A percentile compares a stretch with the other conserved stretches of the same genome.
Evolutionary conservation across 1,140 invertebrate species (phyloP).

Genomic region (Drosophila bocki): DNA sequence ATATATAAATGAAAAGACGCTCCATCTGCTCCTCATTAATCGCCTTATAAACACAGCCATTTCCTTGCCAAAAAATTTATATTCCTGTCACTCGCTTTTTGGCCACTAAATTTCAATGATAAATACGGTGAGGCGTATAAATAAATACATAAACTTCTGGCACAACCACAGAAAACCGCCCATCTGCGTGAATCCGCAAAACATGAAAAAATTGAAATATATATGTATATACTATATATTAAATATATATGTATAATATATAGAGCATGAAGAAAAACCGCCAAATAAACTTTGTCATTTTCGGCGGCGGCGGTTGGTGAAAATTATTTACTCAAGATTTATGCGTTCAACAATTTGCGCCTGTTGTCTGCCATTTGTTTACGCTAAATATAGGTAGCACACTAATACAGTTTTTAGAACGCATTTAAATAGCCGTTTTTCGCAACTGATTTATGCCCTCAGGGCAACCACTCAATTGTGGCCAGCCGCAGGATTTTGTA

Average conservation of each 20-base stretch:
- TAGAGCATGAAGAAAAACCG: conserved; percentile 35
- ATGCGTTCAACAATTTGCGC: conserved; percentile 37
- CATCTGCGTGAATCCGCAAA: conserved; percentile 42
- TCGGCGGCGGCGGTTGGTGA: conserved; percentile 32
- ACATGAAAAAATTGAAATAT: conserved; percentile 12
- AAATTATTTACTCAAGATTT: conserved; percentile 63
- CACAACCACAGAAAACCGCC: conserved; percentile 45
- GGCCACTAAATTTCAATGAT: conserved; percentile 28
- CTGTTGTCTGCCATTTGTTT: conserved; percentile 10
- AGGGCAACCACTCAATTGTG: conserved; percentile 55
- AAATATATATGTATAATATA: conserved; percentile 3
- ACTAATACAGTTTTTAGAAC: conserved; percentile 22
- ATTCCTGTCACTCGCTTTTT: conserved; percentile 6
- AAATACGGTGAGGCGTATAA: conserved; percentile 15
- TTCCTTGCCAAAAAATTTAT: conserved; percentile 13
- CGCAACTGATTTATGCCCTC: conserved; percentile 61
- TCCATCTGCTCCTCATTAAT: neutral
- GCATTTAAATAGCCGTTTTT: conserved; percentile 30
- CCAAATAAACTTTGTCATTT: conserved; percentile 69
- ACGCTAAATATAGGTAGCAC: conserved; percentile 1
- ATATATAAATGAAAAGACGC: neutral
- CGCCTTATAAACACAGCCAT: neutral
- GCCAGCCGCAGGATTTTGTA: conserved; percentile 59
- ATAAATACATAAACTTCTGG: conserved; percentile 33
- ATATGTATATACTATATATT: conserved; percentile 8